Conservation (phyloP, 1,140 invertebrate species). For the Centruroides vittatus region DNA sequence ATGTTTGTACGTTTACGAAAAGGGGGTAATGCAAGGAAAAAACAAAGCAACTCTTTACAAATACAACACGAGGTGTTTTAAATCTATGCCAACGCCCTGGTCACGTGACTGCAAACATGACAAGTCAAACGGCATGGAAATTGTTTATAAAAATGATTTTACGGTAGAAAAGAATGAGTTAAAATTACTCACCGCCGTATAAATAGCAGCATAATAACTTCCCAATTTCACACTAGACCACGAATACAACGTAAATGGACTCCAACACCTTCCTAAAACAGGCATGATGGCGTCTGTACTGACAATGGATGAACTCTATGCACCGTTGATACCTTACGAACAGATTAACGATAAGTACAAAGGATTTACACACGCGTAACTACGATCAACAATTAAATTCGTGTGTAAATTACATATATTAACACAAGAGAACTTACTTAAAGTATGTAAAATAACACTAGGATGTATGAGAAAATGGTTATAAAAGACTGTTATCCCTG, state of each 20-base stretch:
- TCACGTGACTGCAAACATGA: background rate
- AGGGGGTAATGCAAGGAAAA: background rate
- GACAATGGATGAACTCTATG: too few species aligned
- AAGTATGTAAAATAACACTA: too few species aligned
- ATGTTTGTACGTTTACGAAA: too few species aligned
- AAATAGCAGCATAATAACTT: conserved; percentile 14
- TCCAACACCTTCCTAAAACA: conserved; percentile 13
- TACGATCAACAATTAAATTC: too few species aligned
- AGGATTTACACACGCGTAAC: too few species aligned
- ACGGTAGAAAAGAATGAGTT: background rate
- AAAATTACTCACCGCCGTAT: conserved; percentile 7
- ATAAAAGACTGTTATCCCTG: too few species aligned
- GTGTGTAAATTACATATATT: too few species aligned
- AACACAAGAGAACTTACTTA: too few species aligned
- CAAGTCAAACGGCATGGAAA: background rate
- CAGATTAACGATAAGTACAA: too few species aligned
- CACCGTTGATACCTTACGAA: too few species aligned
- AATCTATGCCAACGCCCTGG: background rate
- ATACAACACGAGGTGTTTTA: background rate
- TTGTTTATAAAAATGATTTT: background rate
- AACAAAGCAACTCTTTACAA: background rate
- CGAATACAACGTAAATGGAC: conserved; percentile 16
- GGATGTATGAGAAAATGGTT: too few species aligned
- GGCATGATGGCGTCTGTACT: conserved; percentile 1
- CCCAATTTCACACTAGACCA: conserved; percentile 15